A percentile compares a stretch with the other conserved stretches of the same genome.
Evolutionary conservation across 2,113 vertebrate genomes (phyloP).

Genomic region (Laticauda laticaudata): DNA sequence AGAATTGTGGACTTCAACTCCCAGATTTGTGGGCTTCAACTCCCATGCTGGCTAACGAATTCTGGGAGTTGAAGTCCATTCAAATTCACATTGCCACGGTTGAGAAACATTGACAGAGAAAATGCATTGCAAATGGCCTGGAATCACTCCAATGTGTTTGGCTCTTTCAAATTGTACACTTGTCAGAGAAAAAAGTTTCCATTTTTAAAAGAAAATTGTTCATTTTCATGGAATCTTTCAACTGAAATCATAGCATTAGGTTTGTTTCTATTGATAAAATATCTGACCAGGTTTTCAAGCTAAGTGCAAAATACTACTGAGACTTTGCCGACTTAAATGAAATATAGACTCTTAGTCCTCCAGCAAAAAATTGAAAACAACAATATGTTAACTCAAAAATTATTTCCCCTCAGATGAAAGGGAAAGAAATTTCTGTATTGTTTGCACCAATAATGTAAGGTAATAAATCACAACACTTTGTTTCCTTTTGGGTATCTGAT

Average conservation of each 20-base stretch:
- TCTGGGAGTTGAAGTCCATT: no score
- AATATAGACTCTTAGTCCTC: not conserved
- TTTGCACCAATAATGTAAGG: not conserved
- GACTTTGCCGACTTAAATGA: not conserved
- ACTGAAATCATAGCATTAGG: slow-evolving; percentile 18
- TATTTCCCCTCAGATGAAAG: not conserved
- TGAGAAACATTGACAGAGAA: not conserved
- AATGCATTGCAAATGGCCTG: not conserved
- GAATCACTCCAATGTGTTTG: not conserved
- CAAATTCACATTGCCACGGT: no score
- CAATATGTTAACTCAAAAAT: not conserved
- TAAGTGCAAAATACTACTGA: not conserved
- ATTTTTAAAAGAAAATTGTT: not conserved
- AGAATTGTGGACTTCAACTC: no score
- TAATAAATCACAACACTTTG: not conserved
- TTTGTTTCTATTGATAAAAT: slow-evolving; percentile 29
- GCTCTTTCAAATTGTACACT: slow-evolving; percentile 5
- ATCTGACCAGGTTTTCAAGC: slow-evolving; percentile 7
- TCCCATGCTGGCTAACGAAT: no score
- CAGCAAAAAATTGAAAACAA: not conserved
- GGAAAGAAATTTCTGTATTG: not conserved
- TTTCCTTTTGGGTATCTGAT: slow-evolving; percentile 23
- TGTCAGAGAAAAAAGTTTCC: slow-evolving; percentile 10
- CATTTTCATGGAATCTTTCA: slow-evolving; percentile 7
- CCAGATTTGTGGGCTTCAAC: no score